Evolutionary conservation across 2,797 vertebrate genomes (phyloP).

Genomic region (Enteromius afrohamiltoni): DNA sequence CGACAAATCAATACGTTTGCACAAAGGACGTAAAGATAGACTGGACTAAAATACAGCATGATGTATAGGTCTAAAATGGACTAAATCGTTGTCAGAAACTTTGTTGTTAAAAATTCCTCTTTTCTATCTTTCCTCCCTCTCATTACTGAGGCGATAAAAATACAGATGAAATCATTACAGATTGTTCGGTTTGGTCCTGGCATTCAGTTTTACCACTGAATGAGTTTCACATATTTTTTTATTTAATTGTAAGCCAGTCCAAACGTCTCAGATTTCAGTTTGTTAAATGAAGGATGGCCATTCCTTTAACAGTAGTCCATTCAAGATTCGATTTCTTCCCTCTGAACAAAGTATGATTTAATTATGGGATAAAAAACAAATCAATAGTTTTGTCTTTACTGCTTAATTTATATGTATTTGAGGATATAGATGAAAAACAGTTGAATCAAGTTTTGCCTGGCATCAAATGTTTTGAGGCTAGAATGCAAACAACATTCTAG

Average conservation of each 20-base stretch:
- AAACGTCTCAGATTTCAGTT: slow-evolving; percentile 37
- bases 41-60: not conserved
- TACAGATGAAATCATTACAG: not conserved
- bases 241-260: slow-evolving; percentile 27
- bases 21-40: not conserved
- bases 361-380: slow-evolving; percentile 37
- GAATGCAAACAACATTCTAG: not conserved
- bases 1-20: not conserved
- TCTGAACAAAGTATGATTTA: slow-evolving; percentile 24
- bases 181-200: slow-evolving; percentile 7
- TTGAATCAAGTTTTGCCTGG: slow-evolving; percentile 24
- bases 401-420: slow-evolving; percentile 32
- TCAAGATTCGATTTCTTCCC: slow-evolving; percentile 46
- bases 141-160: slow-evolving; percentile 12
- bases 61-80: not conserved
- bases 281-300: slow-evolving; percentile 46
- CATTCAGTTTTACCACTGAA: slow-evolving; percentile 25
- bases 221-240: slow-evolving; percentile 19
- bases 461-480: not conserved
- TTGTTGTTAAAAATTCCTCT: not conserved
- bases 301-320: slow-evolving; percentile 19
- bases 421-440: slow-evolving; percentile 16
- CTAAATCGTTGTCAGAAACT: not conserved
- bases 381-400: slow-evolving; percentile 34
- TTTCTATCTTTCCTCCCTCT: not conserved